These are phyloP conservation scores for Petrocephalus microphthalmus DNA, from an alignment of 2,113 vertebrate species.

Conservation along the genomic window DNA sequence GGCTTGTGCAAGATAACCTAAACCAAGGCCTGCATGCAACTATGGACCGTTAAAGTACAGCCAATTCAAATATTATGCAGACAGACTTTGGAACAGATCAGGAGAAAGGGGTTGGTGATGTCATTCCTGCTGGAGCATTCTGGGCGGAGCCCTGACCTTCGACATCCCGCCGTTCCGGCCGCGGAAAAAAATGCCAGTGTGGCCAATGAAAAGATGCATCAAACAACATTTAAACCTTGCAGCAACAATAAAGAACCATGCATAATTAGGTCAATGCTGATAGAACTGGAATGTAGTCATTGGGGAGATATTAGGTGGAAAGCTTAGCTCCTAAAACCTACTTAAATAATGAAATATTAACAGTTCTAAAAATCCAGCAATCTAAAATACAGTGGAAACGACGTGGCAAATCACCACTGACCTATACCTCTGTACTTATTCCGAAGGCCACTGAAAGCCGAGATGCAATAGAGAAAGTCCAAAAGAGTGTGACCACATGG, in stretches of 20 bases:
- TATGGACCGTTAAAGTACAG: slow-evolving; percentile 11
- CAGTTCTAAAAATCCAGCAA: background rate
- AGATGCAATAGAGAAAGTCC: background rate
- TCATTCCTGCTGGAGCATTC: background rate
- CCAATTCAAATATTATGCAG: slow-evolving; percentile 17
- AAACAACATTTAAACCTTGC: background rate
- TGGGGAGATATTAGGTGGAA: background rate
- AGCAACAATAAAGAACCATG: background rate
- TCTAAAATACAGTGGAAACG: background rate
- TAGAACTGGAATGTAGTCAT: background rate
- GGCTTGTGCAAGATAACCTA: background rate
- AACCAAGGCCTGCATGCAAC: background rate
- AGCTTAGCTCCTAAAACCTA: background rate
- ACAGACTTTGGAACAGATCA: slow-evolving; percentile 1
- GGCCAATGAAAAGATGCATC: background rate
- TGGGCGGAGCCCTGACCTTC: background rate
- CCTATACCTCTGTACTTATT: background rate
- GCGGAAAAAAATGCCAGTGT: background rate
- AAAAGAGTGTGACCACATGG: background rate
- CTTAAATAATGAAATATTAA: background rate
- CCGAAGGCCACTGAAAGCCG: background rate
- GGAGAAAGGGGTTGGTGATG: background rate
- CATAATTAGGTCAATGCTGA: background rate
- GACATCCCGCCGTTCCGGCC: background rate
- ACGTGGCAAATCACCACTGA: background rate